Percentiles rank a stretch among this genome's conserved stretches.
These are phyloP conservation scores for Hexactinellida sp. DNA, from an alignment of 37 sponge, comb jelly and placozoan species.

Conservation along the genomic window DNA sequence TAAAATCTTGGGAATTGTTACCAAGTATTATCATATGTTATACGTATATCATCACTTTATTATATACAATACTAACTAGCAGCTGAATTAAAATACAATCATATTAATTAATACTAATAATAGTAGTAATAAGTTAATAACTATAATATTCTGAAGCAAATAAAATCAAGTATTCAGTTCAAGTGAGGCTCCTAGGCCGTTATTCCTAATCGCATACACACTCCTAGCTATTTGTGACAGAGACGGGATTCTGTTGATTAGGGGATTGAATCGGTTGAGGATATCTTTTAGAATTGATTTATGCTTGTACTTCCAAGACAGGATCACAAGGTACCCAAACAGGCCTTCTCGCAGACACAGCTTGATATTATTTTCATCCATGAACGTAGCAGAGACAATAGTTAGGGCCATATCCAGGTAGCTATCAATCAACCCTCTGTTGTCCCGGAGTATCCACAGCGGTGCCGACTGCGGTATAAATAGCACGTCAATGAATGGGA, in stretches of 20 bases:
- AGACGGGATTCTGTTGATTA: background rate
- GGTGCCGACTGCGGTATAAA: background rate
- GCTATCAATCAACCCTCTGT: background rate
- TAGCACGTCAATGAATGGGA: slow-evolving; percentile 1
- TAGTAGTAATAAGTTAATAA: too few species aligned
- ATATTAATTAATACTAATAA: too few species aligned
- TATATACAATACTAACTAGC: background rate
- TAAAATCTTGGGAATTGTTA: too few species aligned
- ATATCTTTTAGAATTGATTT: background rate
- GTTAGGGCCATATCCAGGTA: background rate
- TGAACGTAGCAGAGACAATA: background rate
- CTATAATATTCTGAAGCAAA: background rate
- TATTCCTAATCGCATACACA: background rate
- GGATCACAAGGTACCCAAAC: background rate
- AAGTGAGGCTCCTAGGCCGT: background rate
- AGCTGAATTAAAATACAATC: background rate
- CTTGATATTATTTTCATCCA: background rate
- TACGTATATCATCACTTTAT: too few species aligned
- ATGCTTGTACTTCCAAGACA: background rate
- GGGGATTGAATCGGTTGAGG: background rate
- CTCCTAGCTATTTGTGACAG: background rate
- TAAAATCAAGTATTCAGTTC: background rate
- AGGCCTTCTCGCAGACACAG: background rate
- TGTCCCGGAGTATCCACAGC: background rate
- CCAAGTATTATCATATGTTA: too few species aligned